Percentiles rank a stretch among this genome's conserved stretches.
These are phyloP conservation scores for Scaptodrosophila lebanonensis DNA, from an alignment of 1,140 invertebrate genomes.

Conservation along the genomic window DNA sequence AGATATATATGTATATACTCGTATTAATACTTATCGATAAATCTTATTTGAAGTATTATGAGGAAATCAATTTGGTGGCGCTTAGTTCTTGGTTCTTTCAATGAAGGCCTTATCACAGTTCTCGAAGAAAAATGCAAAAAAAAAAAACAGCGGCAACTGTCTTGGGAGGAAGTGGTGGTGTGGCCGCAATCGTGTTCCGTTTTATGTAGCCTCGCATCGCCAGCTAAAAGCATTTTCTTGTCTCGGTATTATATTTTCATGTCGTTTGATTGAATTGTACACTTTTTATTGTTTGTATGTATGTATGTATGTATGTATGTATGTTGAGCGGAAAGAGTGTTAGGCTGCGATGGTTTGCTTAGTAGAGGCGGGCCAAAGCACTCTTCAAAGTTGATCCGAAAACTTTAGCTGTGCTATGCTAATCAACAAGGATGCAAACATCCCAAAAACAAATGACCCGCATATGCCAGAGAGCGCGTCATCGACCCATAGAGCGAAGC, in stretches of 20 bases:
- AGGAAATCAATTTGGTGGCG: too few relatives aligned
- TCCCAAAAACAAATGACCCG: conserved; percentile 57
- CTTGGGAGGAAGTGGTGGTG: background rate
- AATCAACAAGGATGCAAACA: background rate
- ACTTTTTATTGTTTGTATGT: conserved; percentile 9
- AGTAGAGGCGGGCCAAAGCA: background rate
- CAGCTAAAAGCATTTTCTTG: conserved; percentile 67
- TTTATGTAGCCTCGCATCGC: conserved; percentile 30
- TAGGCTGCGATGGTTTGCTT: background rate
- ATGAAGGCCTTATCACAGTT: too few relatives aligned
- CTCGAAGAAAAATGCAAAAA: conserved; percentile 3
- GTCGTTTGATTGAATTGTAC: conserved; percentile 51
- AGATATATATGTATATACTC: background rate
- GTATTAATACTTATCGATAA: conserved; percentile 4
- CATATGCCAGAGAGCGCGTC: conserved; percentile 34
- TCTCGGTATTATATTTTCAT: conserved; percentile 50
- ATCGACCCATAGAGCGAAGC: conserved; percentile 40
- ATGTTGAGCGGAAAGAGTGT: too few relatives aligned
- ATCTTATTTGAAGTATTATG: conserved; percentile 2
- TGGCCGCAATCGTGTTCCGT: conserved; percentile 3
- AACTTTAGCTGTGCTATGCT: background rate
- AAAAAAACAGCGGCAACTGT: too few relatives aligned
- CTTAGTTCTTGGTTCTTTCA: too few relatives aligned
- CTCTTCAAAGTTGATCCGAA: background rate
- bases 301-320: too few relatives aligned